These are phyloP conservation scores for Caenorhabditis briggsae DNA, from an alignment of 1,140 invertebrate genomes.

Conservation along the genomic window DNA sequence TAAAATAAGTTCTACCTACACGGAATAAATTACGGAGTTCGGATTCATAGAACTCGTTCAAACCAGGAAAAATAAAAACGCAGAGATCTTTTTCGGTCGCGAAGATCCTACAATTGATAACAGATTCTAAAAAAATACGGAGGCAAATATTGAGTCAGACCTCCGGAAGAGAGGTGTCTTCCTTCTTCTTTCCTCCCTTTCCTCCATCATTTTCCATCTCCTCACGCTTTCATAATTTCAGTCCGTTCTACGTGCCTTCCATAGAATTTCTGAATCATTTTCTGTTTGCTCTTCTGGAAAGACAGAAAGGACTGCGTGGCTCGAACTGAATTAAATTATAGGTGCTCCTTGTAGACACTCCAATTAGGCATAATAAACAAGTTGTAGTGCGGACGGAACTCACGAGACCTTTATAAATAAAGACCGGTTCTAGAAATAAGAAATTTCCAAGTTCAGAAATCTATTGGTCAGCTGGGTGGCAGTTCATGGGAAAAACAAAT, in stretches of 20 bases:
- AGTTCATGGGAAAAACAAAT: neutral
- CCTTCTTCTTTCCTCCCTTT: neutral
- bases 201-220: slow-evolving; percentile 39
- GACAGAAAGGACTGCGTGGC: neutral
- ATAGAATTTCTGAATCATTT: slow-evolving; percentile 23
- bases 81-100: neutral
- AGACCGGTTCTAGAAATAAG: neutral
- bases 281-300: neutral
- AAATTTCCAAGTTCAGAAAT: neutral
- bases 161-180: neutral
- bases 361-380: slow-evolving; percentile 19
- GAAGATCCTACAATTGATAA: slow-evolving; percentile 20
- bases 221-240: slow-evolving; percentile 54
- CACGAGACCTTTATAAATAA: neutral
- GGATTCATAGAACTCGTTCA: neutral
- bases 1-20: neutral
- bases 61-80: neutral
- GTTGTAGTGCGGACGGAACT: neutral
- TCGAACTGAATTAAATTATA: slow-evolving; percentile 29
- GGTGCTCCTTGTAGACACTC: slow-evolving; percentile 6
- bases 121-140: neutral
- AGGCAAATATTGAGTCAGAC: slow-evolving; percentile 12
- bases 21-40: neutral
- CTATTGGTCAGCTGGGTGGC: neutral
- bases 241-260: slow-evolving; percentile 51